Conservation (phyloP, 2,888 invertebrate genomes). For the Crocallis elinguaria region DNA sequence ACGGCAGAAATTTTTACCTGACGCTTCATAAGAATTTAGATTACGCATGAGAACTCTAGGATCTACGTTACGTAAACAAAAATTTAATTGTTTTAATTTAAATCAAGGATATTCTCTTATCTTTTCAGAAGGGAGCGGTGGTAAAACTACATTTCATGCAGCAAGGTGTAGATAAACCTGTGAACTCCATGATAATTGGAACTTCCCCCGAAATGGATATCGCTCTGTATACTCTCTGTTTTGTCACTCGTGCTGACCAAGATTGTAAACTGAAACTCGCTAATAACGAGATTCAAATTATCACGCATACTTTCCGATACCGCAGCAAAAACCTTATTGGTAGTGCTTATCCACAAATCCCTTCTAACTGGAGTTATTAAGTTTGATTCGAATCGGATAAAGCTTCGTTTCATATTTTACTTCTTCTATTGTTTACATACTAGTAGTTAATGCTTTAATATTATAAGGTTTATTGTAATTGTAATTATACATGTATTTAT, state of each 20-base stretch:
- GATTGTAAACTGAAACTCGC: slow-evolving; percentile 90
- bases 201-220: slow-evolving; percentile 96
- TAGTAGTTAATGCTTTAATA: too few species aligned
- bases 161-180: slow-evolving; percentile 90
- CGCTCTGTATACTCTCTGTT: slow-evolving; percentile 95
- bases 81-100: too few species aligned
- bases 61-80: too few species aligned
- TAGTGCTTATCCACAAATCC: slow-evolving; percentile 93
- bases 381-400: too few species aligned
- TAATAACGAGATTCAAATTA: slow-evolving; percentile 88
- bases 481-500: too few species aligned
- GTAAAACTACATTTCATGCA: slow-evolving; percentile 90
- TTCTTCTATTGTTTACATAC: too few species aligned
- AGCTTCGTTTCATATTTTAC: too few species aligned
- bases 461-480: too few species aligned
- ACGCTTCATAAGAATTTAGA: too few species aligned
- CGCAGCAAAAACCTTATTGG: slow-evolving; percentile 92
- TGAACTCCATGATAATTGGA: slow-evolving; percentile 91
- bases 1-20: too few species aligned
- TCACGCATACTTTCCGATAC: slow-evolving; percentile 90
- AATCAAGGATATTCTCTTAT: too few species aligned
- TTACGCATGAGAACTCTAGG: too few species aligned
- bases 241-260: slow-evolving; percentile 89
- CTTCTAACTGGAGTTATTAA: slow-evolving; percentile 41
- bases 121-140: slow-evolving; percentile 89